Evolutionary conservation across 2,113 vertebrate genomes (phyloP), one percentile per base, ranked within the genome.

Genomic region (Phyllopteryx taeniolatus): DNA sequence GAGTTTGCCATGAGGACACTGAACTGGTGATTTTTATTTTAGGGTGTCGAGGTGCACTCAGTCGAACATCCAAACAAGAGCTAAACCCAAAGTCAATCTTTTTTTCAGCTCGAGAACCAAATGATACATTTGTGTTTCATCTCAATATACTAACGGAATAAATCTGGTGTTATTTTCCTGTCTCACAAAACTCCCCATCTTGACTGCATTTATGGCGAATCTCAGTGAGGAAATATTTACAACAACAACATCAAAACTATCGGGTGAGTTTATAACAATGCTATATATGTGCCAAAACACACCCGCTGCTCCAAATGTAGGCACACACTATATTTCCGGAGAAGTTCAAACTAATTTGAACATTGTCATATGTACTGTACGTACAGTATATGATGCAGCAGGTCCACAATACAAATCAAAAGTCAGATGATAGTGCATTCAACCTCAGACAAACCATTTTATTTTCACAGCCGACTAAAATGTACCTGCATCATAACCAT

Each of bases 181-280:
- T 27, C 22, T 59, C 22, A 22, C 11, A n/a, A 59, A 22, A 57
- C 54, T 57, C 56, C 1, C 56, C n/a, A 27, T 57, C 56, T 57
- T 57, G 56, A 57, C 22, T 2, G 9, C 0, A n/a, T 56, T 56
- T n/a, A 56, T 22, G 9, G 53, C 9, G 10, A 56, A 56, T 56
- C 53, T n/a, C 53, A 51, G 7, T 20, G 20, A 17, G 53, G 53
- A 56, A 56, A 22, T n/a, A 22, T 56, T 56, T 56, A 56, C 53
- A 56, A 54, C 53, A 54, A 56, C 53, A 56, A 56, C 53, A 56
- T 56, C 53, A 56, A 56, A 56, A 56, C 53, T 56, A 56, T 22
- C 20, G 2, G 22, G 8, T 56, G 53, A 56, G 53, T 56, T 56
- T 56, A 56, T 56, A 56, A n/a, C 20, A n/a, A 56, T 56, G 53